phyloP scores from a whole-genome alignment of 30 jellyfish, hydroid and myxozoan genomes.

The Hydra vulgaris region DNA sequence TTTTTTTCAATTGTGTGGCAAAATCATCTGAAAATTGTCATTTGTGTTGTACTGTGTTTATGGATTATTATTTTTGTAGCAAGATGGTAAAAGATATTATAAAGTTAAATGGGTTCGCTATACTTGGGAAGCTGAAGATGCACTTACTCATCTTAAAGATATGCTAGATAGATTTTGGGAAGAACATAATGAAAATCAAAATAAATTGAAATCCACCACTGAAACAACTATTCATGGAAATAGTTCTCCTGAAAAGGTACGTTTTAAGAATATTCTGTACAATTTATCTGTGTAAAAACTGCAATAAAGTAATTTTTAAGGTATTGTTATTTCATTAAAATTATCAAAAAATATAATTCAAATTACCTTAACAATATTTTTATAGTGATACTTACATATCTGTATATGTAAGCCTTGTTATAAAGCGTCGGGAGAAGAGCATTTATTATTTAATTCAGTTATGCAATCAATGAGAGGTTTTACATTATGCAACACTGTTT shows the following conservation, averaged over 20 bases:
- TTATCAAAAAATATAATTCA: too few relatives aligned
- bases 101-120: slow-evolving; percentile 37
- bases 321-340: too few relatives aligned
- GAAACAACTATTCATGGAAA: background rate
- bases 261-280: background rate
- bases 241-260: background rate
- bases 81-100: slow-evolving; percentile 35
- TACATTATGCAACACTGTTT: too few relatives aligned
- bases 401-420: too few relatives aligned
- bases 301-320: too few relatives aligned
- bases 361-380: too few relatives aligned
- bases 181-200: slow-evolving; percentile 25
- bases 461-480: too few relatives aligned
- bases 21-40: background rate
- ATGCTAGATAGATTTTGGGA: slow-evolving; percentile 28
- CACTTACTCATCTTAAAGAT: slow-evolving; percentile 22
- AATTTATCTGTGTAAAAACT: too few relatives aligned
- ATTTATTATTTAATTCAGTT: too few relatives aligned
- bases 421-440: too few relatives aligned
- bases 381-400: too few relatives aligned
- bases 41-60: background rate
- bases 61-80: slow-evolving; percentile 25
- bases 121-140: slow-evolving; percentile 38
- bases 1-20: too few relatives aligned
- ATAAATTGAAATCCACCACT: background rate